Conservation (phyloP, 2,797 vertebrate genomes). For the Acestrorhynchus altus region DNA sequence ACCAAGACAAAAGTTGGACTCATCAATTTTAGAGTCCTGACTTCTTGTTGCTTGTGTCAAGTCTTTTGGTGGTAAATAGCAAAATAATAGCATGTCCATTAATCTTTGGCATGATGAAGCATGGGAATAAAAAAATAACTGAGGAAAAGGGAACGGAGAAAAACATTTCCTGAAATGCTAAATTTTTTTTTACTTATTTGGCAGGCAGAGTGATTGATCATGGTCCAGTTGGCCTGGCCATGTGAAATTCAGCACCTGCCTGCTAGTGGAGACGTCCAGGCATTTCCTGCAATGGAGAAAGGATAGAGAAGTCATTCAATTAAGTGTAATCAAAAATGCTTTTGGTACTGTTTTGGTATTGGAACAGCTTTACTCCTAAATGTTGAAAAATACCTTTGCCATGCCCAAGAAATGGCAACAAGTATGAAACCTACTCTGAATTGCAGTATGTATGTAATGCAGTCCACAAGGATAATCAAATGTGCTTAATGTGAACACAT, state of each 20-base stretch:
- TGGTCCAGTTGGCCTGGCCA: slow-evolving; percentile 36
- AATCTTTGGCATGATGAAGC: slow-evolving; percentile 20
- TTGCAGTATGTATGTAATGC: no score
- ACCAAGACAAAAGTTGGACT: no score
- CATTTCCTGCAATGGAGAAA: slow-evolving; percentile 26
- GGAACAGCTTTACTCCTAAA: no score
- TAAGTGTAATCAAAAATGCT: no score
- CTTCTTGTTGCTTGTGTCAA: no score
- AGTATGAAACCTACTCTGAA: no score
- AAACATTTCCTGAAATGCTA: slow-evolving; percentile 46
- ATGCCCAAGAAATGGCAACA: no score
- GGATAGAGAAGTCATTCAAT: slow-evolving; percentile 9
- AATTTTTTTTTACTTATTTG: slow-evolving; percentile 59
- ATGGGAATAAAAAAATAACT: neutral
- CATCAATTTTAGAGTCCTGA: no score
- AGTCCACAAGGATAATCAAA: no score
- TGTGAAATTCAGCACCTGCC: slow-evolving; percentile 33
- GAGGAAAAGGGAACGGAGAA: neutral
- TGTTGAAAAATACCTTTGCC: no score
- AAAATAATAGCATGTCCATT: slow-evolving; percentile 29
- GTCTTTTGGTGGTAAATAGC: slow-evolving; percentile 11
- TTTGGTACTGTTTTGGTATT: no score
- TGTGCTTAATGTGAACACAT: no score
- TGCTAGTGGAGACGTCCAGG: slow-evolving; percentile 14
- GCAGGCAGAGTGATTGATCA: slow-evolving; percentile 45